Conservation (phyloP, 2,888 invertebrate genomes). For the Perdita meconis region DNA sequence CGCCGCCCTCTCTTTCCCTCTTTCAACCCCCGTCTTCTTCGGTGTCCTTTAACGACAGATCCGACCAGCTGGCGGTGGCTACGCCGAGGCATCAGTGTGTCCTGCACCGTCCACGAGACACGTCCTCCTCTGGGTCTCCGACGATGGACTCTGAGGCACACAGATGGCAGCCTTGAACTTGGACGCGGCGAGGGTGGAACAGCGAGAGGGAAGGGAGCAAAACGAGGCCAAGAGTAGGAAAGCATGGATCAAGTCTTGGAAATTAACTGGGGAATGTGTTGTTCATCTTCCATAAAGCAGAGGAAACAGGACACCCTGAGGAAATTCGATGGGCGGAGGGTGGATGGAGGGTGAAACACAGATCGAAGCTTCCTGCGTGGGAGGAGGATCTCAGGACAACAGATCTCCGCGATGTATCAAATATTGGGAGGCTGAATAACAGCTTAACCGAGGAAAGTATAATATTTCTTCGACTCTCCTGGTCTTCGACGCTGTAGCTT, state of each 20-base stretch:
- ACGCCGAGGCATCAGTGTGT: conserved; percentile 22
- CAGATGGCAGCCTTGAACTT: too few relatives aligned
- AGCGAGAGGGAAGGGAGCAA: neutral
- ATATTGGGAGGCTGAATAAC: too few relatives aligned
- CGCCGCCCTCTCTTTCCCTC: conserved; percentile 31
- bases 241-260: neutral
- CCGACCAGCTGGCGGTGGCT: conserved; percentile 52
- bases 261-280: conserved; percentile 34
- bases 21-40: conserved; percentile 13
- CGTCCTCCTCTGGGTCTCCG: neutral
- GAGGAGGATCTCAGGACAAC: conserved; percentile 6
- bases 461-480: too few relatives aligned
- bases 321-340: conserved; percentile 33
- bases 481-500: too few relatives aligned
- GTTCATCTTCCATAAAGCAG: conserved; percentile 9
- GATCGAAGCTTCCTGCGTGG: neutral
- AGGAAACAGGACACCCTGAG: too few relatives aligned
- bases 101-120: conserved; percentile 27
- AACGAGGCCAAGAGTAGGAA: too few relatives aligned
- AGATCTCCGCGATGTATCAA: conserved; percentile 17
- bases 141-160: neutral
- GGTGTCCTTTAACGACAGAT: conserved; percentile 23
- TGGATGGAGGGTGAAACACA: conserved; percentile 34
- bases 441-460: too few relatives aligned
- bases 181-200: neutral